phyloP scores from a whole-genome alignment of 1,140 invertebrate species.

The Pseudachorutes palmiensis region DNA sequence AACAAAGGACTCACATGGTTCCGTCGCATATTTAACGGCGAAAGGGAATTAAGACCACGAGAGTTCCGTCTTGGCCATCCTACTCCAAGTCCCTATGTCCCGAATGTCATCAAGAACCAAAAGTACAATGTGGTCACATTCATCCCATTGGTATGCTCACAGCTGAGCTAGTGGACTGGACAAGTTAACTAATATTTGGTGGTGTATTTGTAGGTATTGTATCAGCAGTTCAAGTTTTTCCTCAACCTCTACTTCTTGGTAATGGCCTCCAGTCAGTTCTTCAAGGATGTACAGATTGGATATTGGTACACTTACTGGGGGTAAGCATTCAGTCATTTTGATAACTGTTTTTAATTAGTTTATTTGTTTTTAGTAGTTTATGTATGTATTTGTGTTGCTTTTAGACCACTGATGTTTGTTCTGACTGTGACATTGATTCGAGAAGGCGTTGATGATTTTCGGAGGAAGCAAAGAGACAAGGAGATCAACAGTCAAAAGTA shows the following conservation, averaged over 20 bases:
- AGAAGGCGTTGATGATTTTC: conserved; percentile 92
- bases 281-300: conserved; percentile 90
- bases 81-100: conserved; percentile 62
- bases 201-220: conserved; percentile 65
- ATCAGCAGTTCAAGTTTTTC: conserved; percentile 98
- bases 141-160: conserved; percentile 72
- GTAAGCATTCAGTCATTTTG: conserved; percentile 54
- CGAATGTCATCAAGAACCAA: conserved; percentile 96
- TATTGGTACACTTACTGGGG: conserved; percentile 98
- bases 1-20: conserved; percentile 31
- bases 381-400: background rate
- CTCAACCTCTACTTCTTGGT: conserved; percentile 96
- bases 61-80: conserved; percentile 47
- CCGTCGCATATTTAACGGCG: conserved; percentile 32
- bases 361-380: too few species aligned
- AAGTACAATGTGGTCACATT: conserved; percentile 99
- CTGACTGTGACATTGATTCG: conserved; percentile 88
- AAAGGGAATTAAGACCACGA: conserved; percentile 45
- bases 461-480: conserved; percentile 81
- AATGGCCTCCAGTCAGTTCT: conserved; percentile 97
- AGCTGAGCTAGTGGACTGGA: conserved; percentile 6
- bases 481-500: conserved; percentile 91
- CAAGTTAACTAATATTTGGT: conserved; percentile 26
- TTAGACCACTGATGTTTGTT: conserved; percentile 69
- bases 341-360: background rate